phyloP scores from a whole-genome alignment of 2,113 vertebrate genomes.

The Oryctolagus cuniculus region mOryCun1.1 NC_091439.1:95565501-95566000 shows the following conservation, averaged over 20 bases:
- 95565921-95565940: not conserved
- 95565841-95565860: not conserved
- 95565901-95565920: not conserved
- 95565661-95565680: constrained; percentile 60
- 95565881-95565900: not conserved
- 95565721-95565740: constrained; percentile 83
- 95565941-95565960: not conserved
- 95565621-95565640: constrained; percentile 69
- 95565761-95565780: not conserved
- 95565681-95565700: constrained; percentile 81
- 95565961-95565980: constrained; percentile 28
- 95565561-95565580: not conserved
- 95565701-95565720: constrained; percentile 77
- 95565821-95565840: not conserved
- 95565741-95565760: constrained; percentile 80
- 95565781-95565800: not conserved
- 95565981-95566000: constrained; percentile 2
- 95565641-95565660: constrained; percentile 77
- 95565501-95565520: not conserved
- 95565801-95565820: not conserved
- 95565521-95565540: not conserved
- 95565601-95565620: not conserved
- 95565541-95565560: not conserved
- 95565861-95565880: not conserved
- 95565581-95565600: constrained; percentile 44